A percentile compares a stretch with the other conserved stretches of the same genome.
Conservation (phyloP, 2,888 invertebrate species). For the Chrysopilus asiliformis region DNA sequence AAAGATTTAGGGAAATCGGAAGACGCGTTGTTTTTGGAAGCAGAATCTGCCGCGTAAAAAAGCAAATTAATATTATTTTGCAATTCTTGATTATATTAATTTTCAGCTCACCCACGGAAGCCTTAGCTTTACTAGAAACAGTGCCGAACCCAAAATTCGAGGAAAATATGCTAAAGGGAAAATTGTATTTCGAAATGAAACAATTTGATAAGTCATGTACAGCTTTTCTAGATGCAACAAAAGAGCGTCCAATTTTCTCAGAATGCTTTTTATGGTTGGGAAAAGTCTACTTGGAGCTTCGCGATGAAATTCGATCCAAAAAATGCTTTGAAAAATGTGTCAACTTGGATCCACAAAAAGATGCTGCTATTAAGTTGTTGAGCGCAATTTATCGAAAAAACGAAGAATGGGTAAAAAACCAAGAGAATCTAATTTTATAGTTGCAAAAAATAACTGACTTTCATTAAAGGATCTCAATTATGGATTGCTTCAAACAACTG, state of each 20-base stretch:
- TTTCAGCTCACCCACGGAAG: conserved; percentile 30
- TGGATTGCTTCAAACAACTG: conserved; percentile 42
- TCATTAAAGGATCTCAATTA: conserved; percentile 42
- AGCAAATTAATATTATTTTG: too few species aligned
- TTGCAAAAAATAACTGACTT: too few species aligned
- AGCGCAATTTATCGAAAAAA: conserved; percentile 60
- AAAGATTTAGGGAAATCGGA: too few species aligned
- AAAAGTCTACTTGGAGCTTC: conserved; percentile 50
- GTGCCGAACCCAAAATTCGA: conserved; percentile 17
- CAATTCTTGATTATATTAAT: too few species aligned
- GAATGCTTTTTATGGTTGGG: conserved; percentile 65
- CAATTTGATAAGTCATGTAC: conserved; percentile 47
- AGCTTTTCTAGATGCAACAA: conserved; percentile 53
- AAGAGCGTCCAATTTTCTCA: conserved; percentile 59
- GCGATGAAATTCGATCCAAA: conserved; percentile 58
- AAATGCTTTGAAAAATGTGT: conserved; percentile 78
- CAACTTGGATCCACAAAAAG: conserved; percentile 52
- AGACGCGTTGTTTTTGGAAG: too few species aligned
- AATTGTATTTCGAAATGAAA: conserved; percentile 27
- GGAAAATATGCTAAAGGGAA: conserved; percentile 23
- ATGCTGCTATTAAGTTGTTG: conserved; percentile 54
- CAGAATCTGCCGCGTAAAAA: conserved; percentile 1
- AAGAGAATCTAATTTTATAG: too few species aligned
- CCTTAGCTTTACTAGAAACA: conserved; percentile 39
- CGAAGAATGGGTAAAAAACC: conserved; percentile 51